These are phyloP conservation scores for Hipposideros larvatus DNA, from an alignment of 2,797 vertebrate genomes.

Conservation along the genomic window DNA sequence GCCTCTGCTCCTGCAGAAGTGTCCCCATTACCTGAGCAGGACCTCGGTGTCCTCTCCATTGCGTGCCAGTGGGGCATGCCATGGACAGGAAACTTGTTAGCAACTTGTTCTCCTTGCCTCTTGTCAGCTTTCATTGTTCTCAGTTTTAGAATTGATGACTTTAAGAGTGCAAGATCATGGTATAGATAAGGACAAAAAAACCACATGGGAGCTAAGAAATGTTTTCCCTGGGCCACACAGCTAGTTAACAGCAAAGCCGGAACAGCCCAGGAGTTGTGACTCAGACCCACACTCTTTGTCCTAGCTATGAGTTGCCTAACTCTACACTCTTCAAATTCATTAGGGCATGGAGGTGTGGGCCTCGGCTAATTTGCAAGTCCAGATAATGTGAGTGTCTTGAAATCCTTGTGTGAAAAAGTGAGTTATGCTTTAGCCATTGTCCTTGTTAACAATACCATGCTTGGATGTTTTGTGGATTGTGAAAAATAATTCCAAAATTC, in stretches of 20 bases:
- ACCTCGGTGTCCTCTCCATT: not conserved
- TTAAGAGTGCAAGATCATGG: conserved; percentile 3
- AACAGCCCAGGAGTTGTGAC: not conserved
- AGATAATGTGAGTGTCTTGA: not conserved
- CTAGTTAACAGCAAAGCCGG: not conserved
- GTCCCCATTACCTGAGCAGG: not conserved
- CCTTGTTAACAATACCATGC: not conserved
- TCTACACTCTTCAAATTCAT: not conserved
- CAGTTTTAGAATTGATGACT: not conserved
- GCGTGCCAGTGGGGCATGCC: not conserved
- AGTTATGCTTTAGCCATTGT: conserved; percentile 2
- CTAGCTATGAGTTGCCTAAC: not conserved
- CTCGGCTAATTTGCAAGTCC: not conserved
- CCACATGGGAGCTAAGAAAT: not conserved
- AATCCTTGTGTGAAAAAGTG: not conserved
- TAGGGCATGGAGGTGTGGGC: not conserved
- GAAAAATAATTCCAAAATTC: conserved; percentile 23
- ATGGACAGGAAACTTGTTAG: not conserved
- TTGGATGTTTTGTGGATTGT: conserved; percentile 27
- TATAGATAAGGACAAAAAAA: conserved; percentile 18
- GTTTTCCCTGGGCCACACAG: not conserved
- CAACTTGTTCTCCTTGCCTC: not conserved
- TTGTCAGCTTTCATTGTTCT: not conserved
- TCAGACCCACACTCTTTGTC: not conserved
- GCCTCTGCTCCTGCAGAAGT: not conserved